Evolutionary conservation across 1,140 invertebrate genomes (phyloP).

Genomic region (Rhagoletis pomonella): DNA sequence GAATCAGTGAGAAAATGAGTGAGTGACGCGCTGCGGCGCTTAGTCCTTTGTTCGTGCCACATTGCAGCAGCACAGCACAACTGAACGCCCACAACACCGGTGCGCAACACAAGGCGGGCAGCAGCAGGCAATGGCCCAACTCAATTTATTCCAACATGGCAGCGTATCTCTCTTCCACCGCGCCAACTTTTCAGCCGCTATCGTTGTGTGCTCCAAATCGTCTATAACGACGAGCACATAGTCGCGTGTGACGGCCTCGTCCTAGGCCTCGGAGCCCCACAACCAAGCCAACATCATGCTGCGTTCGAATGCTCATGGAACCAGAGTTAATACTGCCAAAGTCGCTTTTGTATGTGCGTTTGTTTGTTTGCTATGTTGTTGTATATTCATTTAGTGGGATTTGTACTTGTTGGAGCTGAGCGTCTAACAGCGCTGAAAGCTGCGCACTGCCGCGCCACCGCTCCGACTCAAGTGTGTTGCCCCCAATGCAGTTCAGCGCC

Average conservation of each 20-base stretch:
- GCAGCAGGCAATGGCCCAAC: slow-evolving; percentile 5
- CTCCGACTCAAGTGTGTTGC: slow-evolving; percentile 41
- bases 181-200: not conserved
- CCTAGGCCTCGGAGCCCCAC: slow-evolving; percentile 29
- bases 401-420: not conserved
- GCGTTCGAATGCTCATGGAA: not conserved
- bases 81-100: slow-evolving; percentile 20
- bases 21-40: slow-evolving; percentile 12
- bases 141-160: slow-evolving; percentile 15
- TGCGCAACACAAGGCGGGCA: not conserved
- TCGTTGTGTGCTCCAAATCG: not conserved
- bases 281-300: not conserved
- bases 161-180: not conserved
- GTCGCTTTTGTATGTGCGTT: not conserved
- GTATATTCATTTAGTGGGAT: not conserved
- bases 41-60: slow-evolving; percentile 3
- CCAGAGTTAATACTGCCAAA: no score
- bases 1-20: slow-evolving; percentile 10
- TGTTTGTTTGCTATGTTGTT: not conserved
- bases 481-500: slow-evolving; percentile 38
- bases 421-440: not conserved
- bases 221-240: not conserved
- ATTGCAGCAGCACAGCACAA: not conserved
- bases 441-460: not conserved
- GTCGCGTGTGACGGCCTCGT: slow-evolving; percentile 15